These are phyloP conservation scores for Pterocles burchelli DNA, from an alignment of 2,113 vertebrate genomes.

Conservation along the genomic window DNA sequence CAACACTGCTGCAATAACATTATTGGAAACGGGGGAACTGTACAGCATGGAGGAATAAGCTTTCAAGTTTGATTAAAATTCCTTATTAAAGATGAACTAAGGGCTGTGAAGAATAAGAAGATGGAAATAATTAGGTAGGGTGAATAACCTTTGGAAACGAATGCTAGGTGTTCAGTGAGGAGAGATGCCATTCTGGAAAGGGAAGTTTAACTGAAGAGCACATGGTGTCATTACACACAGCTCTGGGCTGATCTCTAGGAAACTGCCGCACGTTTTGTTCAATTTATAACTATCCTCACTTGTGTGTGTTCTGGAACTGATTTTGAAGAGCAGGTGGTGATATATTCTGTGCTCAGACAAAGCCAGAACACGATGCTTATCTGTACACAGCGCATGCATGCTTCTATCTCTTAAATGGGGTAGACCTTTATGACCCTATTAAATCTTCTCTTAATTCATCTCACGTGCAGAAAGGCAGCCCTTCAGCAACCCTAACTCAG, in stretches of 20 bases:
- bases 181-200: slow-evolving; percentile 29
- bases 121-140: slow-evolving; percentile 47
- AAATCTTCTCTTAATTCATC: neutral
- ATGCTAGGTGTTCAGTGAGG: slow-evolving; percentile 28
- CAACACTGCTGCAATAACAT: slow-evolving; percentile 41
- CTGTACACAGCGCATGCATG: neutral
- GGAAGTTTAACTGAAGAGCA: neutral
- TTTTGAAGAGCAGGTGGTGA: slow-evolving; percentile 3
- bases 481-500: neutral
- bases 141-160: slow-evolving; percentile 28
- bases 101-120: slow-evolving; percentile 44
- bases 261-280: neutral
- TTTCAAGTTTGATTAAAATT: slow-evolving; percentile 68
- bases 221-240: neutral
- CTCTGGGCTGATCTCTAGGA: slow-evolving; percentile 39
- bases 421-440: neutral
- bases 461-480: neutral
- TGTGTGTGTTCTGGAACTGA: neutral
- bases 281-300: neutral
- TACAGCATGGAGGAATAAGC: slow-evolving; percentile 42
- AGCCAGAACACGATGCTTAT: neutral
- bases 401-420: neutral
- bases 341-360: neutral
- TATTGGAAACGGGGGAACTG: slow-evolving; percentile 22
- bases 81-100: slow-evolving; percentile 57